Base-by-base conservation (phyloP, 2,113 vertebrate genomes). In the Hystrix cristata region DNA sequence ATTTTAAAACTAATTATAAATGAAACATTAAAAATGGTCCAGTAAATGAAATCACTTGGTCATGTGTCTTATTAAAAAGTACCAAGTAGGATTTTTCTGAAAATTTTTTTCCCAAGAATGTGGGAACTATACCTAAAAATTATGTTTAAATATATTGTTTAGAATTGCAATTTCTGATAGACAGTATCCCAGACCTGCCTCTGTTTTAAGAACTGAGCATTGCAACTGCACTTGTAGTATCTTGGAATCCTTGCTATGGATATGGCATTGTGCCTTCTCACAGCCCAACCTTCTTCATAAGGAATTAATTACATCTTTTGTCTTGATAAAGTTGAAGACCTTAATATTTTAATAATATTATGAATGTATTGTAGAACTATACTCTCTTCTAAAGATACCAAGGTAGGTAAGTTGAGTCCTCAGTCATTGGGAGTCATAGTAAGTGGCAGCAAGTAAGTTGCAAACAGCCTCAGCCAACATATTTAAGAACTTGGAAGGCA, bases 281-380 rank as follows among this genome's bases (percentile, higher is more conserved):
- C 9, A 64, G 15, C 18, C 14, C 16, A 92, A 21, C 14, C 87
- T 87, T 23, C 53, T 90, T 88, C 82, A 76, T 64, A 79, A 51
- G 55, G 96, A 96, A 90, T 80, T 84, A 84, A 94, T 71, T 79
- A 7, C 43, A 31, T 60, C 29, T 86, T 86, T 93, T 93, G 67
- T 48, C 38, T 93, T 34, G 71, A 1, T 46, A 25, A 74, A n/a
- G 60, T 90, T 87, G 64, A 91, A 65, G 27, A 64, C 80, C 21
- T 92, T 64, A 79, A 19, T 43, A 19, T 78, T 88, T 96, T 82
- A 82, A 74, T 95, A 60, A 60, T 62, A 57, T 86, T 34, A 59
- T 74, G 60, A 31, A 64, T 72, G 84, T 92, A 90, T 92, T 95
- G 51, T 55, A 87, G 25, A 78, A 84, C 25, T 92, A 69, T 88